Percentiles rank a stretch among this genome's conserved stretches.
phyloP scores from a whole-genome alignment of 2,888 invertebrate genomes.

The Phaedon cochleariae region DNA sequence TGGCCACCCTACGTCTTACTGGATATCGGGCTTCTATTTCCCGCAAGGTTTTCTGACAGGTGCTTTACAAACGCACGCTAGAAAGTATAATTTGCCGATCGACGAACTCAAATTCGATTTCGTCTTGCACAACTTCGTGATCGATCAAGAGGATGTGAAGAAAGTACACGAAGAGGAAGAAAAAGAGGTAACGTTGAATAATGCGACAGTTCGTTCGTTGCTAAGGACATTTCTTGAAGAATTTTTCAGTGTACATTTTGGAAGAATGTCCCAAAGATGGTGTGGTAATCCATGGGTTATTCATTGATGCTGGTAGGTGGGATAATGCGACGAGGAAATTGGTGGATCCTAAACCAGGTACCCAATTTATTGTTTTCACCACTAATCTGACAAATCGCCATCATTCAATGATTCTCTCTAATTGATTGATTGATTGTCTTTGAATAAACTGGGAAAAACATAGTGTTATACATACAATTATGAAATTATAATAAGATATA shows the following conservation, averaged over 20 bases:
- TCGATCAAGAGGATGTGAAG: conserved; percentile 76
- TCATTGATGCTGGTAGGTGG: conserved; percentile 90
- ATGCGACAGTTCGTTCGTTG: conserved; percentile 26
- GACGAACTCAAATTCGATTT: conserved; percentile 88
- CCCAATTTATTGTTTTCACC: conserved; percentile 23
- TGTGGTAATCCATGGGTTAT: conserved; percentile 81
- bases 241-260: conserved; percentile 65
- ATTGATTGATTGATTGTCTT: no score
- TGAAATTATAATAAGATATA: no score
- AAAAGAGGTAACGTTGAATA: conserved; percentile 52
- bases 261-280: conserved; percentile 69
- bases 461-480: no score
- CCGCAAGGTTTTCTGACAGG: conserved; percentile 94
- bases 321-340: conserved; percentile 71
- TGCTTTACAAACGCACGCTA: conserved; percentile 86
- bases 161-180: conserved; percentile 57
- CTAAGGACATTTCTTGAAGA: conserved; percentile 51
- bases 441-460: no score
- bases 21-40: conserved; percentile 94
- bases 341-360: conserved; percentile 81
- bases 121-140: conserved; percentile 64
- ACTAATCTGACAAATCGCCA: not conserved
- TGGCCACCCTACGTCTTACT: conserved; percentile 82
- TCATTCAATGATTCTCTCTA: no score
- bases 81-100: conserved; percentile 86